Evolutionary conservation across 2,113 vertebrate species (phyloP).

Genomic region (Nansenia antarctica): DNA sequence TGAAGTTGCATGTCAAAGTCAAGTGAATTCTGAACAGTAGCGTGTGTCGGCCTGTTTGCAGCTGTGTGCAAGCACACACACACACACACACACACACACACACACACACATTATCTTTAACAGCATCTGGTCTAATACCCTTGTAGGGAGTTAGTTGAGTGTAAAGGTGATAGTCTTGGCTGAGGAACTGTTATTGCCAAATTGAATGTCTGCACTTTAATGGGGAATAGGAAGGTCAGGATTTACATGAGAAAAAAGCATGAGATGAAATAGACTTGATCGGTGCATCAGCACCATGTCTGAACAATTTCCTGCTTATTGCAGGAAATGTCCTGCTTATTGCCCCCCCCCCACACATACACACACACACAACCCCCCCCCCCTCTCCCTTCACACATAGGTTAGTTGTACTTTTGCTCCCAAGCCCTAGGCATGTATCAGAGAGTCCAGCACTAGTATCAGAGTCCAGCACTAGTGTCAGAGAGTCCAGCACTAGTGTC

Average conservation of each 20-base stretch:
- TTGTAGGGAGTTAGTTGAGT: background rate
- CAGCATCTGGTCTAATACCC: slow-evolving; percentile 6
- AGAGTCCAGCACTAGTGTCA: too few relatives aligned
- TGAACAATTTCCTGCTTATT: too few relatives aligned
- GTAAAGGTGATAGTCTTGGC: slow-evolving; percentile 4
- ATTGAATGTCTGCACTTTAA: background rate
- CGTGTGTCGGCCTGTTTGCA: background rate
- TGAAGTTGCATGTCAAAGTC: slow-evolving; percentile 1
- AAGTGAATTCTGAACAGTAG: background rate
- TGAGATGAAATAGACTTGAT: background rate
- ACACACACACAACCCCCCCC: too few relatives aligned
- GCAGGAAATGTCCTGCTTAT: too few relatives aligned
- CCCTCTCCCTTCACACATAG: too few relatives aligned
- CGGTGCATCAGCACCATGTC: background rate
- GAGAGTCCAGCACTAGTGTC: too few relatives aligned
- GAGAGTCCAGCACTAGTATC: too few relatives aligned
- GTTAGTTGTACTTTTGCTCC: too few relatives aligned
- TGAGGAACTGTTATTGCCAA: background rate
- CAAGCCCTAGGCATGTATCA: too few relatives aligned
- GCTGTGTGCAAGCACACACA: background rate
- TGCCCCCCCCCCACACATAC: too few relatives aligned
- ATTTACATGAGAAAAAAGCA: background rate
- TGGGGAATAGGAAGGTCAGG: background rate
- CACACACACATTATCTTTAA: background rate
- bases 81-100: background rate